phyloP scores from a whole-genome alignment of 2,888 invertebrate species.

The Folsomia manolachei region DNA sequence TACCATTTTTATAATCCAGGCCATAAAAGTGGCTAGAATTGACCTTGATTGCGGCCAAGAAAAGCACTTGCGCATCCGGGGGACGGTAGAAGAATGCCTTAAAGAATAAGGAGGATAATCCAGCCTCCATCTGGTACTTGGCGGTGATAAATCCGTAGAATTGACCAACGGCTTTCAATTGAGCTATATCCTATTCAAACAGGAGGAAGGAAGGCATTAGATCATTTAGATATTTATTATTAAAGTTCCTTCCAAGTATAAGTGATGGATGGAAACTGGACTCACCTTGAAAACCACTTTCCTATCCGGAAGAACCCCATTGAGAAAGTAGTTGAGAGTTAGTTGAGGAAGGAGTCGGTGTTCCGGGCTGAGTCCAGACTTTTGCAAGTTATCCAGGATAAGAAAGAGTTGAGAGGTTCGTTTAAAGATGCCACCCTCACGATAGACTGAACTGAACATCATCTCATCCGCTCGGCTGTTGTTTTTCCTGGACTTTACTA shows the following conservation, averaged over 20 bases:
- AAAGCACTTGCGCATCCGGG: background rate
- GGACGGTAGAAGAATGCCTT: background rate
- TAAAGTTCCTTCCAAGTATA: background rate
- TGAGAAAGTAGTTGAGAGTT: background rate
- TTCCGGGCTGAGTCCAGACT: too few species aligned
- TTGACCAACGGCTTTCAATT: background rate
- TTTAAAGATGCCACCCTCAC: too few species aligned
- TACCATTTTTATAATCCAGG: background rate
- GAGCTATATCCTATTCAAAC: background rate
- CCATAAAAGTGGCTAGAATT: background rate
- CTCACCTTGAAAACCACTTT: background rate
- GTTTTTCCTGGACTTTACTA: too few species aligned
- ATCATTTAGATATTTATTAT: background rate
- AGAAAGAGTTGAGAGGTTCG: too few species aligned
- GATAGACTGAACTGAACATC: too few species aligned
- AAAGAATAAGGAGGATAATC: background rate
- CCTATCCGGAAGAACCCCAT: background rate
- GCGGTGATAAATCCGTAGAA: background rate
- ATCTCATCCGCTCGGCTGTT: too few species aligned
- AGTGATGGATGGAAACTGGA: background rate
- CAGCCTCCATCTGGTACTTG: background rate
- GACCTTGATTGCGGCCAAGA: background rate
- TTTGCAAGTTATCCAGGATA: too few species aligned
- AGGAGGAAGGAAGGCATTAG: background rate
- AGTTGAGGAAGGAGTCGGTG: too few species aligned